Base-by-base conservation (phyloP, 2,888 invertebrate species). In the Dicyrtoma fusca region DNA sequence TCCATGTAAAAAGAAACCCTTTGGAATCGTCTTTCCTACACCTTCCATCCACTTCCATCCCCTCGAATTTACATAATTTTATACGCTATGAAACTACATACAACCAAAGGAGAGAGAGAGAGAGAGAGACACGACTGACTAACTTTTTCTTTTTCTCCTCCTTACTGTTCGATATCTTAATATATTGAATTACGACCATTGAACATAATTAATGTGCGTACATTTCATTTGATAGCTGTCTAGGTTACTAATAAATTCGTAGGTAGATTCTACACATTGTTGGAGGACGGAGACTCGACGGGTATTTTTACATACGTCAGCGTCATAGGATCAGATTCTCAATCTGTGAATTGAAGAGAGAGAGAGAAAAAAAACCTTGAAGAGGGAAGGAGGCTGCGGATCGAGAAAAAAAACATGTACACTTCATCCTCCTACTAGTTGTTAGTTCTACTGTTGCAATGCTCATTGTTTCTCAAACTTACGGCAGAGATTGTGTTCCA, bases 161-260 rank as follows among this genome's bases (percentile, higher is more conserved):
- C 23, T 45, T 19, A 44, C 42, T 63, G 17, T 21, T 63, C 62
- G 62, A 63, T 63, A 63, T 63, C 62, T 63, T 63, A 44, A 63
- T 63, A 63, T 44, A 44, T 44, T 63, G 53, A 53, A 53, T 21
- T 53, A 53, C 19, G 21, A 53, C 21, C 17, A 53, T 53, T 53
- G 17, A 21, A 21, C 53, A 53, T 53, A 21, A 21, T 53, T 21
- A 53, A n/a, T 49, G 49, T 49, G n/a, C 14, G 49, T 11, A 17
- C 53, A 53, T 17, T 17, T 53, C 49, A 34, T 34, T 34, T 49
- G 49, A 17, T 49, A 17, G 49, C 17, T 49, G 49, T 49, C n/a
- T 4, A 17, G 49, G 49, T 4, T 49, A 49, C 49, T 34, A 34
- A 34, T 34, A 34, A 34, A 49, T 49, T 49, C 49, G 49, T 49